Conservation (phyloP, 1,140 invertebrate species). For the Heliothis subflexa region DNA sequence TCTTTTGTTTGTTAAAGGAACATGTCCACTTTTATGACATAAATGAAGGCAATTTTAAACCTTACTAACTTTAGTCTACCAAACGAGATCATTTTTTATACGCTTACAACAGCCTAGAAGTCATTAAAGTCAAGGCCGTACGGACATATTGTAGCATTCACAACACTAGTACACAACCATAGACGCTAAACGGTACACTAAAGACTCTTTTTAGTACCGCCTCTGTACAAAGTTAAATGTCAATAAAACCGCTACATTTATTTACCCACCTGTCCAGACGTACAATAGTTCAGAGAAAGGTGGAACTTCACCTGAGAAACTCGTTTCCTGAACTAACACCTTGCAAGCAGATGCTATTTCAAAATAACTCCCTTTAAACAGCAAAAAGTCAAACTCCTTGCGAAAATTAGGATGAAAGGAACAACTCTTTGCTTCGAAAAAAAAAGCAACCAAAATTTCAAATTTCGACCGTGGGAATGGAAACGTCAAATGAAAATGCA, state of each 20-base stretch:
- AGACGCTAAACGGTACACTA: neutral
- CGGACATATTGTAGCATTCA: no score
- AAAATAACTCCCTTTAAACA: neutral
- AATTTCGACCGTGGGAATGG: conserved; percentile 47
- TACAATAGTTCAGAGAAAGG: conserved; percentile 32
- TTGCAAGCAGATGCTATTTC: conserved; percentile 11
- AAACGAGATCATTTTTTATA: no score
- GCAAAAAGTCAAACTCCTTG: neutral
- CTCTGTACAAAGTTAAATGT: neutral
- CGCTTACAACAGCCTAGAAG: no score
- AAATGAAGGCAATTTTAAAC: no score
- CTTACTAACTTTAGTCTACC: no score
- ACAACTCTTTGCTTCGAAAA: neutral
- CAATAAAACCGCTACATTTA: neutral
- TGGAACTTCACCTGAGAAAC: conserved; percentile 12
- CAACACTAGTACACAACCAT: neutral
- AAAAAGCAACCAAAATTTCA: conserved; percentile 31
- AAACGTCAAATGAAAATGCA: conserved; percentile 24
- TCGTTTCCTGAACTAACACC: conserved; percentile 15
- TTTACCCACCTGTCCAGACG: conserved; percentile 10
- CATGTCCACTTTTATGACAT: no score
- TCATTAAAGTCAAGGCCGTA: no score
- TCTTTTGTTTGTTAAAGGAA: no score
- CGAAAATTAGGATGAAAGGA: neutral
- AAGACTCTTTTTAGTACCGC: neutral